phyloP scores from a whole-genome alignment of 2,797 vertebrate species.

The Ambastaia sidthimunki region DNA sequence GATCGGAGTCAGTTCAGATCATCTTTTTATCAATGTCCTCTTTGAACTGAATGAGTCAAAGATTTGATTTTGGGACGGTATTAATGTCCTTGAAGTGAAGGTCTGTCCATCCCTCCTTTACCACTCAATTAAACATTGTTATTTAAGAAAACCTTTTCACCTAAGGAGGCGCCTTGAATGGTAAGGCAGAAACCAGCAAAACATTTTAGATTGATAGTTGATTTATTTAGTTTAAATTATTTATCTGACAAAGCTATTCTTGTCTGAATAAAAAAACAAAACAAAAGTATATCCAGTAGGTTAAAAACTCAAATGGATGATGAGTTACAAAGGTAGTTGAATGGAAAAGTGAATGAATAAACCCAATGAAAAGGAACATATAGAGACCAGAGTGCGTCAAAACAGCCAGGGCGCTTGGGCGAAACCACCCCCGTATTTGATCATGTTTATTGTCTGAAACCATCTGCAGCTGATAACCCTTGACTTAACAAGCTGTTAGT shows the following conservation, averaged over 20 bases:
- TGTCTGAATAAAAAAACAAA: conserved; percentile 14
- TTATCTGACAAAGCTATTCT: not conserved
- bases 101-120: not conserved
- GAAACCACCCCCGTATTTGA: conserved; percentile 71
- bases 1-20: conserved; percentile 52
- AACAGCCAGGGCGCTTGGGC: conserved; percentile 55
- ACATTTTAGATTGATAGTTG: conserved; percentile 4
- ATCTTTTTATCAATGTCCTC: not conserved
- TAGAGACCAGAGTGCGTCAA: conserved; percentile 33
- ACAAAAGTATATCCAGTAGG: not conserved
- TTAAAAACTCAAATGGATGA: not conserved
- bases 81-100: not conserved
- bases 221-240: not conserved
- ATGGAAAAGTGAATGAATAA: conserved; percentile 16
- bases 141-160: too few relatives aligned
- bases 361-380: conserved; percentile 54
- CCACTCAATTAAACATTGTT: not conserved
- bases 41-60: not conserved
- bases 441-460: conserved; percentile 77
- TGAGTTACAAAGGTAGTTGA: conserved; percentile 11
- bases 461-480: conserved; percentile 77
- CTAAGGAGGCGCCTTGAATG: conserved; percentile 4
- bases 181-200: not conserved
- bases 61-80: not conserved
- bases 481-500: conserved; percentile 76